Base-by-base conservation (phyloP, 2,797 vertebrate species). In the Manis crassicaudata region DNA sequence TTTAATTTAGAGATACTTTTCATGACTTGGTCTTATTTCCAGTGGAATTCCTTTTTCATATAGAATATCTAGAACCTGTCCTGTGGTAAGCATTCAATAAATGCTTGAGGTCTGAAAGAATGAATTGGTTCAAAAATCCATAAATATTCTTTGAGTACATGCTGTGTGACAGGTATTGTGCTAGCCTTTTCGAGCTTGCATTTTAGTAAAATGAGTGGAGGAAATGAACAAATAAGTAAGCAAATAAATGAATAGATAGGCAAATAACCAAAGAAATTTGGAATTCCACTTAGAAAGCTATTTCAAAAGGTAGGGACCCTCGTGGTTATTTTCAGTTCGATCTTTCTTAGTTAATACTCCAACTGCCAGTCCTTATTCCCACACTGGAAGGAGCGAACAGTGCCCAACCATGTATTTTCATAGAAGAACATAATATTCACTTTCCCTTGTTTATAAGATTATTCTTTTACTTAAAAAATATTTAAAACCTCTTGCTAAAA, bases 401-500 rank as follows among this genome's bases (percentile, higher is more conserved):
- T 91, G 75, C 21, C 80, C 82, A 89, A 43, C 81, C 54, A 56
- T 77, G 12, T 43, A 29, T 95, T 93, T 93, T 80, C 65, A 63
- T 32, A 65, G n/a, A 52, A 92, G 32, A 81, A 65, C 35, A 23
- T 46, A 63, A 63, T 81, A 67, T 68, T 96, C 35, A 2, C 23
- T 63, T 95, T 93, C 65, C 10, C 62, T 80, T 88, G 6, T 93
- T n/a, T 87, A 40, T 93, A 88, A 58, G 32, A 91, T 88, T 77
- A 79, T 58, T 58, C 83, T 21, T 96, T 76, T 94, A 90, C 35
- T 97, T 97, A 72, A 88, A 75, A 56, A 91, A 70, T 0, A 1
- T 68, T 18, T 88, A 79, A 90, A 96, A 93, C 27, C 52, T 92
- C 96, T 96, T 25, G 46, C 52, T 91, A 84, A 23, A 96, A 76